A percentile compares a stretch with the other conserved stretches of the same genome.
These are phyloP conservation scores for Hycleus cichorii DNA, from an alignment of 1,140 invertebrate species.

Conservation along the genomic window DNA sequence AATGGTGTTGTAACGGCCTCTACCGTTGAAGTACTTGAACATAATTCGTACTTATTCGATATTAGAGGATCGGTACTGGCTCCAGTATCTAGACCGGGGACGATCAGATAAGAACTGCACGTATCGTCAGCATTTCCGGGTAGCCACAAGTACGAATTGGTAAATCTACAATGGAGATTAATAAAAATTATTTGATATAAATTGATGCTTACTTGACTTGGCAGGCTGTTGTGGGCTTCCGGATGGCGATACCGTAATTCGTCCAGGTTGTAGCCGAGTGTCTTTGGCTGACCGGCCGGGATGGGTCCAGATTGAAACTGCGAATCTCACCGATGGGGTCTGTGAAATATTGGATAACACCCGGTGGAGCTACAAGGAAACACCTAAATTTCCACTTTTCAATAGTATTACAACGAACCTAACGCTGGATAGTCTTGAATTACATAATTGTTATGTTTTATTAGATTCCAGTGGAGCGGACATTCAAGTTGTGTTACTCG, in stretches of 20 bases:
- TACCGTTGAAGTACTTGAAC: too few species aligned
- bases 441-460: constrained; percentile 4
- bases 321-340: constrained; percentile 48
- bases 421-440: constrained; percentile 27
- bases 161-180: constrained; percentile 12
- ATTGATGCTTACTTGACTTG: constrained; percentile 38
- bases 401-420: constrained; percentile 18
- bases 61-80: too few species aligned
- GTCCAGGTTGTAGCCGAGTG: constrained; percentile 29
- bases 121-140: background rate
- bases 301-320: constrained; percentile 51
- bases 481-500: constrained; percentile 57
- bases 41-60: too few species aligned
- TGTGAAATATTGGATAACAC: constrained; percentile 58
- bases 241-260: constrained; percentile 46
- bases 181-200: background rate
- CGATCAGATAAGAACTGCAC: constrained; percentile 17
- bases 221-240: constrained; percentile 39
- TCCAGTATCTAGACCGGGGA: constrained; percentile 11
- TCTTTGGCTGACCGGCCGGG: constrained; percentile 9
- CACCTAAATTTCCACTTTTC: background rate
- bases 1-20: too few species aligned
- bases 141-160: constrained; percentile 8
- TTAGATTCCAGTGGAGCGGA: constrained; percentile 26
- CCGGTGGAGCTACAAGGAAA: constrained; percentile 47